Base-by-base conservation (phyloP, 2,888 invertebrate genomes). In the Brachypterus glaber region DNA sequence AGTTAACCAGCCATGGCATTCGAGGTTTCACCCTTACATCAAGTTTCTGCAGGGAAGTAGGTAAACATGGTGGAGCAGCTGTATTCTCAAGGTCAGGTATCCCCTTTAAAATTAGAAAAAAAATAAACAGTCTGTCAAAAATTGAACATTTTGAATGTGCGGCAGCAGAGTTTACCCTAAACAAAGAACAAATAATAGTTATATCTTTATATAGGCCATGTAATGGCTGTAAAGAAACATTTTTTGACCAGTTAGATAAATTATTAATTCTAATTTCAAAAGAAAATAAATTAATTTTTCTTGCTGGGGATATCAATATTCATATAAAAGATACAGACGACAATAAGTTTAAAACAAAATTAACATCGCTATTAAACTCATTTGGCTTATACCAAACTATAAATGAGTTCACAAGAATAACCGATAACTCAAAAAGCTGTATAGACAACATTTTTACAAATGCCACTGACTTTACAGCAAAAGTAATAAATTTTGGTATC, bases 11-110 rank as follows among this genome's bases (percentile, higher is more conserved):
- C 5, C n/a, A 29, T 29, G 13, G 13, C 5, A 11, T 29, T 8
- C 5, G n/a, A 11, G 7, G 7, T 7, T 29, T 8, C 13, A 11
- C 5, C 7, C 29, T 29, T 11, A 29, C n/a, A 5, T 8, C 29
- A 11, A 29, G 29, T 11, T 29, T 11, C n/a, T 29, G 29, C 11
- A 29, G 29, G 13, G 7, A n/a, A 29, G 29, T 8, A 29, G 29
- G 29, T 11, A 5, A 29, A 29, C 29, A 29, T 11, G 13, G 29
- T 5, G 29, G 29, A 11, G 5, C 13, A 7, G 29, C 29, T 8
- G n/a, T 29, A 5, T 29, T 8, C 29, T 5, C 29, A 13, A 29
- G 11, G 13, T 7, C 11, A 11, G 29, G 13, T 8, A 13, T 29
- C 5, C 5, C 5, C 5, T 29, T n/a, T 29, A 29, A 29, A 13